Evolutionary conservation across 2,888 invertebrate genomes (phyloP).

Genomic region (Phragmatobia fuliginosa): DNA sequence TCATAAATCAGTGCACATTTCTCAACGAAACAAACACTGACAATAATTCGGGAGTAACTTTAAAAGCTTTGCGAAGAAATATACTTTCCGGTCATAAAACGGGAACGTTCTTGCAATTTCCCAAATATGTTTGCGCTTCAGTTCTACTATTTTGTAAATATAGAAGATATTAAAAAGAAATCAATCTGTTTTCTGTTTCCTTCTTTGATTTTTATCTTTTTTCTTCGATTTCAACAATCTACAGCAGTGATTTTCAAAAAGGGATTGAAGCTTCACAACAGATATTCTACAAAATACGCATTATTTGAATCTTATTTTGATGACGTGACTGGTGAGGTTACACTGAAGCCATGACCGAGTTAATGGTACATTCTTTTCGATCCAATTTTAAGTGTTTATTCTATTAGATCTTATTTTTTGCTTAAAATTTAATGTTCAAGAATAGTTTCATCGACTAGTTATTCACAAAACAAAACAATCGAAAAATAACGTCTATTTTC

Average conservation of each 20-base stretch:
- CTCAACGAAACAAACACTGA: constrained; percentile 38
- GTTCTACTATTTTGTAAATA: not conserved
- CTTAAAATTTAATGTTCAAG: not conserved
- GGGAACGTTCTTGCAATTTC: constrained; percentile 43
- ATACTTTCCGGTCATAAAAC: constrained; percentile 48
- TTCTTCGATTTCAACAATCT: not conserved
- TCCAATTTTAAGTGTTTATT: not conserved
- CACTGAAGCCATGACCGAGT: too few species aligned
- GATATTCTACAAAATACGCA: not conserved
- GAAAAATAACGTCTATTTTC: not conserved
- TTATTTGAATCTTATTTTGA: not conserved
- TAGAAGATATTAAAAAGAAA: not conserved
- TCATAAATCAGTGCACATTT: constrained; percentile 27
- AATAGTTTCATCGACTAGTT: not conserved
- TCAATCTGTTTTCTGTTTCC: not conserved
- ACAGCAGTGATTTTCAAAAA: not conserved
- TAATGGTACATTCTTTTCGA: too few species aligned
- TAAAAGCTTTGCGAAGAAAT: constrained; percentile 50
- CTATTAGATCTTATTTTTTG: not conserved
- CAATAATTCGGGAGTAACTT: constrained; percentile 32
- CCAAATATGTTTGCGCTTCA: constrained; percentile 21
- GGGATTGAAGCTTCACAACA: not conserved
- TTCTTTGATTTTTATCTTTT: not conserved
- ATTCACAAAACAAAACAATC: not conserved
- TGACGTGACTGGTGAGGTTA: too few species aligned